Percentiles rank a stretch among this genome's conserved stretches.
These are phyloP conservation scores for Copsychus sechellarum DNA, from an alignment of 2,113 vertebrate genomes.

Conservation along the genomic window DNA sequence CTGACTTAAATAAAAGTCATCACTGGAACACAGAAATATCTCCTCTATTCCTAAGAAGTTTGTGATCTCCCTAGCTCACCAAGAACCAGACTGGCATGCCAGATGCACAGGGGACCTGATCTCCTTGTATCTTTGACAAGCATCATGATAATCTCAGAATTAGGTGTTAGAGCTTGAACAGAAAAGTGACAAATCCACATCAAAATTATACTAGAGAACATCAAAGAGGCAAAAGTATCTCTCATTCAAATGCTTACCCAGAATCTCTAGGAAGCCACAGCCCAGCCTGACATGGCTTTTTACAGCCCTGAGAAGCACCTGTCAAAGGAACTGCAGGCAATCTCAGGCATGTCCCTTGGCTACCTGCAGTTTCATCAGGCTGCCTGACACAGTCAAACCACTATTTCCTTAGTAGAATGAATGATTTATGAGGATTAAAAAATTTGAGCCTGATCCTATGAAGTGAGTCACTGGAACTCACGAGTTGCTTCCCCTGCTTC, in stretches of 20 bases:
- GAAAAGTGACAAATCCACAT: conserved; percentile 6
- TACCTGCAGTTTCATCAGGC: background rate
- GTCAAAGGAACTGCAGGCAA: background rate
- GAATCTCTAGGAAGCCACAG: background rate
- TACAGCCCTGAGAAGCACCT: background rate
- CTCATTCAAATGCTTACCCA: background rate
- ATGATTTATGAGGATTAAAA: background rate
- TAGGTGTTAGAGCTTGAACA: background rate
- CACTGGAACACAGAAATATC: background rate
- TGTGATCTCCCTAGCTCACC: background rate
- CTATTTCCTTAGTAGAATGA: background rate
- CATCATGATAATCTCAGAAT: conserved; percentile 4
- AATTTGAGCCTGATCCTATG: background rate
- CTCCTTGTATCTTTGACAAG: background rate
- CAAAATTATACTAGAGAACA: background rate
- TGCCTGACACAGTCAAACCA: background rate
- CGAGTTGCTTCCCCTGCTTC: background rate
- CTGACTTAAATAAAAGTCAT: background rate
- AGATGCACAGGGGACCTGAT: background rate
- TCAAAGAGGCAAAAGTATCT: background rate
- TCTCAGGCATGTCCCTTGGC: background rate
- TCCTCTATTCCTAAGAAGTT: background rate
- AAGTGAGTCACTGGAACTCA: conserved; percentile 11
- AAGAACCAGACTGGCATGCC: background rate
- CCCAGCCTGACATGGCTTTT: background rate